Evolutionary conservation across 2,888 invertebrate genomes (phyloP), one percentile per base, ranked within the genome.

Genomic region (Apomyelois bistriatella): DNA sequence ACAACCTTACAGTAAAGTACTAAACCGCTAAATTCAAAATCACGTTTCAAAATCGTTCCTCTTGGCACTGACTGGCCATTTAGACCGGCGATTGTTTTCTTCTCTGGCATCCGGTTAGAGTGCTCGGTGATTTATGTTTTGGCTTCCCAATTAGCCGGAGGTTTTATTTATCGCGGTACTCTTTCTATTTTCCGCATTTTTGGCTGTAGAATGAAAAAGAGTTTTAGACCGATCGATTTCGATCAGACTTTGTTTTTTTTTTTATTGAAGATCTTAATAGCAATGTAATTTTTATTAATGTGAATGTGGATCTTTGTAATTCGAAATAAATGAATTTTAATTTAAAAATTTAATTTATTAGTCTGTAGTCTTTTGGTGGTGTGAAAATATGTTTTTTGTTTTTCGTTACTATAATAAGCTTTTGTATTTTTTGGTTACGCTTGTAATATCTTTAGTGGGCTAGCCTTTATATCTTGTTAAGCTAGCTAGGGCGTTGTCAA

Each of bases 81-180:
- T 65, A 64, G 61, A 64, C 64, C 61, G 62, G 64, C 66, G 64
- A 74, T 76, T 78, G 81, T 84, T 82, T 81, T 74, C 73, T 32
- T 32, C 73, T 72, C 70, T 72, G 70, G 70, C 71, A 65, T 69
- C 72, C 66, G 64, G 68, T 65, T 67, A 63, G 79, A 83, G 80
- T 81, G 79, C 73, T 65, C 64, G 56, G 71, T 85, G 88, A 88
- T 85, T 87, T 88, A 86, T 86, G 75, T 72, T 79, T 76, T 75
- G 79, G 82, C 77, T 79, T 83, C 81, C 80, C 85, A 87, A 86
- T 87, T 88, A 88, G 87, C 80, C 68, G 76, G 75, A 69, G 75
- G 77, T 79, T 85, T 86, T 86, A 86, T 87, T 86, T 86, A 85
- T 84, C 74, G 74, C 62, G 15, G 15, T 38, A 72, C 82, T 83